phyloP scores from a whole-genome alignment of 2,113 vertebrate species.

The Bagarius yarrelli region DNA sequence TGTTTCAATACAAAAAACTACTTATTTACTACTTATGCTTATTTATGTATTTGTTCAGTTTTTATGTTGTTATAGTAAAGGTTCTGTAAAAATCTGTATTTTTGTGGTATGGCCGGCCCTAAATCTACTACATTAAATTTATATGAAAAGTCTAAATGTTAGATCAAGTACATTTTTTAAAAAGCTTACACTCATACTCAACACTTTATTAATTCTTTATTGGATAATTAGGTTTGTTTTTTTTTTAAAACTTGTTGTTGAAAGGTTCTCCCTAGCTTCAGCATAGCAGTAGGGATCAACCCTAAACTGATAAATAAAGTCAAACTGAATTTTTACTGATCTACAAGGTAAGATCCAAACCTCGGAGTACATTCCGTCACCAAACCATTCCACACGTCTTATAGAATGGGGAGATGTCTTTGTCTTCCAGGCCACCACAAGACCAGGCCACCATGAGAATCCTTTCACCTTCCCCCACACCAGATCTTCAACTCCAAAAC shows the following conservation, averaged over 20 bases:
- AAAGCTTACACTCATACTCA: neutral
- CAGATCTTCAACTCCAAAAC: conserved; percentile 81
- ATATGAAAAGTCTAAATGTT: neutral
- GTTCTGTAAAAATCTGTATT: too few relatives aligned
- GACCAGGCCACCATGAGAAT: conserved; percentile 90
- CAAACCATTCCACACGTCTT: conserved; percentile 92
- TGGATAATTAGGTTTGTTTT: neutral
- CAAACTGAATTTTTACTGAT: neutral
- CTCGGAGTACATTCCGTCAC: conserved; percentile 91
- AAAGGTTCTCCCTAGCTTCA: neutral
- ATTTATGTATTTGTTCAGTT: too few relatives aligned
- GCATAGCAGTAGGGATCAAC: neutral
- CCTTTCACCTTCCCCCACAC: conserved; percentile 93
- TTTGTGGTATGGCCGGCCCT: too few relatives aligned
- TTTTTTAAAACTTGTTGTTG: neutral
- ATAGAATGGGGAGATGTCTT: conserved; percentile 71
- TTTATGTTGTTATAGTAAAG: too few relatives aligned
- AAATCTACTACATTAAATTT: neutral
- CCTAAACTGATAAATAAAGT: neutral
- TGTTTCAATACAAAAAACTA: neutral
- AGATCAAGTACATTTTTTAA: neutral
- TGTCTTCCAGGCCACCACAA: conserved; percentile 82
- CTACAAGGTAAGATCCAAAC: conserved; percentile 63
- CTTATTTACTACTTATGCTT: too few relatives aligned
- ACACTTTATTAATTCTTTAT: neutral